Evolutionary conservation across 23 tunicate genomes (phyloP).

Genomic region (Trididemnum clinides): DNA sequence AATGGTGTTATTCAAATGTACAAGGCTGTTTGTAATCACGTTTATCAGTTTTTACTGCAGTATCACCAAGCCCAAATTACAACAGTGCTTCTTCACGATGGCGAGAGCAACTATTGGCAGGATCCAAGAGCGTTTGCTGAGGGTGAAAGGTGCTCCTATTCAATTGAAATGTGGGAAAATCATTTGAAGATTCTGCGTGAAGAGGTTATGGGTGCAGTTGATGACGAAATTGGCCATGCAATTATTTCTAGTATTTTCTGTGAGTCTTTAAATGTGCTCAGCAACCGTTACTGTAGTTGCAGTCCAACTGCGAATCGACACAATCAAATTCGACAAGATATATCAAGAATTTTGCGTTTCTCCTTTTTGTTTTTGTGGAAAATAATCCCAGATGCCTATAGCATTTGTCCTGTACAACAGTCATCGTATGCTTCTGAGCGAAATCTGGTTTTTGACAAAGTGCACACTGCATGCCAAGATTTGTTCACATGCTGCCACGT

Average conservation of each 20-base stretch:
- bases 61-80: conserved; percentile 45
- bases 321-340: conserved; percentile 47
- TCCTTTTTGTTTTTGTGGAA: conserved; percentile 34
- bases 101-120: conserved; percentile 72
- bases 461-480: conserved; percentile 39
- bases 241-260: conserved; percentile 44
- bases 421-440: not conserved
- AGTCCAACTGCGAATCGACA: conserved; percentile 51
- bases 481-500: conserved; percentile 35
- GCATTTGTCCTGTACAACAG: conserved; percentile 5
- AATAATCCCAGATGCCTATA: not conserved
- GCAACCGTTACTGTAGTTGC: conserved; percentile 58
- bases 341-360: conserved; percentile 28
- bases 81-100: conserved; percentile 54
- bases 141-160: conserved; percentile 57
- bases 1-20: conserved; percentile 57
- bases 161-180: conserved; percentile 63
- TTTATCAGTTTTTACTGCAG: conserved; percentile 39
- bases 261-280: conserved; percentile 41
- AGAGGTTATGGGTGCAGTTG: not conserved
- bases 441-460: conserved; percentile 14
- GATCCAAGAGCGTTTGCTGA: conserved; percentile 72
- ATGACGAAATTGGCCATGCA: not conserved
- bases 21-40: conserved; percentile 20
- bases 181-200: conserved; percentile 10